phyloP scores from a whole-genome alignment of 1,140 invertebrate species.

The Drosophila simulans region DNA sequence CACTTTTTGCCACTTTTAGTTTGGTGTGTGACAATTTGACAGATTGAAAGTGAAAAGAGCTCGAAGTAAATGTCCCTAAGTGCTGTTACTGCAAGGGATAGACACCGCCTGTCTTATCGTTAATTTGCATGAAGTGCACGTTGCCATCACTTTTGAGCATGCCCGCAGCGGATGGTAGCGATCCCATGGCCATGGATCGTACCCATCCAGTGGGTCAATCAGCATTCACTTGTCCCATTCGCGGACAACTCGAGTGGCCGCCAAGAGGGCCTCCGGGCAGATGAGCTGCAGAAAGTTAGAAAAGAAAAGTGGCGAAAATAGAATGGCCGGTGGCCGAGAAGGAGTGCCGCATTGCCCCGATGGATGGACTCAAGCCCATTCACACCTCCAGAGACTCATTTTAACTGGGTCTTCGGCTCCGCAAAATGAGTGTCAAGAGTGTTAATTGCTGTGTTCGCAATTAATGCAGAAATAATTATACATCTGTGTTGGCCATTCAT shows the following conservation, averaged over 20 bases:
- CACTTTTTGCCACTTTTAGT: conserved; percentile 62
- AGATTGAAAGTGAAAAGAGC: conserved; percentile 77
- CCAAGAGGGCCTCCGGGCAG: conserved; percentile 22
- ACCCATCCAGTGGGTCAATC: conserved; percentile 69
- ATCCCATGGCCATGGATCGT: conserved; percentile 14
- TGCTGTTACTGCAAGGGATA: conserved; percentile 41
- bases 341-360: conserved; percentile 18
- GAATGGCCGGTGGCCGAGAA: conserved; percentile 9
- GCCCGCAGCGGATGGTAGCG: conserved; percentile 33
- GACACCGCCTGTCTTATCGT: conserved; percentile 38
- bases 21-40: conserved; percentile 69
- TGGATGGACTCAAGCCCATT: conserved; percentile 12
- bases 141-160: conserved; percentile 55
- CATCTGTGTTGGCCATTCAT: conserved; percentile 51
- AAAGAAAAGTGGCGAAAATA: conserved; percentile 37
- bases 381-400: conserved; percentile 25
- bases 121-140: conserved; percentile 81
- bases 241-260: conserved; percentile 49
- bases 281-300: conserved; percentile 45
- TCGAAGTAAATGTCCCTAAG: conserved; percentile 64
- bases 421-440: conserved; percentile 40
- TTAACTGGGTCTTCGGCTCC: conserved; percentile 21
- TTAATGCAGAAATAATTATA: conserved; percentile 55
- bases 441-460: conserved; percentile 41
- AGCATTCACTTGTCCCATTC: conserved; percentile 74